Evolutionary conservation across 2,888 invertebrate genomes (phyloP), one percentile per base, ranked within the genome.

Genomic region (Drosophila longiperda): DNA sequence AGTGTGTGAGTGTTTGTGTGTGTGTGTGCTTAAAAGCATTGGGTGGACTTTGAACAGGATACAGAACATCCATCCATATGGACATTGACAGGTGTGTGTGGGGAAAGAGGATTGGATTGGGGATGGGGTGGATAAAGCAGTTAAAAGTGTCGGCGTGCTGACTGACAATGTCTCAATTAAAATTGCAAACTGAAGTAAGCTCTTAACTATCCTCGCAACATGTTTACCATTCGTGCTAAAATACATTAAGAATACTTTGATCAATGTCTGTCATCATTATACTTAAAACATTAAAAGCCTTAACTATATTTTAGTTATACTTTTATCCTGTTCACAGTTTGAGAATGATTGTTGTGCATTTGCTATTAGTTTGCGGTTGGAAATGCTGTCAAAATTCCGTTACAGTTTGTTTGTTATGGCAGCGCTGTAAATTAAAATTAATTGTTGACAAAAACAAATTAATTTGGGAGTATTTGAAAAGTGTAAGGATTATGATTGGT

Each of bases 161-260:
- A 32, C 63, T 64, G 81, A 78, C 71, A 75, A 86, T 80, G 86
- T 77, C 89, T 84, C 89, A 84, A 84, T 84, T 88, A 84, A 88
- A 88, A 81, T 66, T 71, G 71, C 65, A 77, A 66, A 62, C 74
- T 71, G 50, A 57, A 66, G 80, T 55, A 64, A 62, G 65, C 75
- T 74, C 77, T 80, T 62, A 72, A 67, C 72, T 33, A 23, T 53
- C 57, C 62, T 63, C 50, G 20, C 54, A 60, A 66, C 42, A 75
- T 75, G 72, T 75, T 78, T 75, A 60, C 66, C 5, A 58, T 66
- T 66, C 61, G 42, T 15, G 55, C 26, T 9, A 23, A 70, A 45
- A 36, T 32, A 29, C 20, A 48, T 36, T 49, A 49, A 12, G 5
- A 65, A 40, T 29, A 55, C 29, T 49, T 42, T 36, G 36, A 65